phyloP scores from a whole-genome alignment of 2,113 vertebrate species.

The Ascaphus truei region DNA sequence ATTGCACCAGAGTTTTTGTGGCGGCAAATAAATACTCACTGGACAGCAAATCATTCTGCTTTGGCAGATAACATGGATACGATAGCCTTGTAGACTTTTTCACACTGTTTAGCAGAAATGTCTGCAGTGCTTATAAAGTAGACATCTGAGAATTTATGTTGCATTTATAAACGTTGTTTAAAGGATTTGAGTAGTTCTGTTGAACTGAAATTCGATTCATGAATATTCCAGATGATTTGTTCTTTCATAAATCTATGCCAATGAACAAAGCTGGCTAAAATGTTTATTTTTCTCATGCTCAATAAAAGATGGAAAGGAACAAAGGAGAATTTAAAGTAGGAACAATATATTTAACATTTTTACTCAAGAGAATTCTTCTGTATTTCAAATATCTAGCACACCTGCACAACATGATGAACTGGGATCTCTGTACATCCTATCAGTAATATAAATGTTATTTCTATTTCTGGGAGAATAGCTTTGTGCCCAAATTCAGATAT shows the following conservation, averaged over 20 bases:
- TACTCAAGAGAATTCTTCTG: slow-evolving; percentile 5
- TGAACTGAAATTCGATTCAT: no score
- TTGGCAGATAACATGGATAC: background rate
- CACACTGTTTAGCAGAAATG: no score
- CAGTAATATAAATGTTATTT: slow-evolving; percentile 31
- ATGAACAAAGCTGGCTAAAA: background rate
- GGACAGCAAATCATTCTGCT: background rate
- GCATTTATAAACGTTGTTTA: no score
- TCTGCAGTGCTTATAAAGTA: no score
- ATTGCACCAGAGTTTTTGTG: background rate
- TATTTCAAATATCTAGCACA: slow-evolving; percentile 7
- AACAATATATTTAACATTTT: slow-evolving; percentile 25
- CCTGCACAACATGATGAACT: slow-evolving; percentile 21
- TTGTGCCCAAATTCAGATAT: background rate
- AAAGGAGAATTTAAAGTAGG: background rate
- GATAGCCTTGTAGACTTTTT: no score
- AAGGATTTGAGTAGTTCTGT: no score
- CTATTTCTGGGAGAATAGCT: background rate
- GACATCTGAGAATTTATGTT: no score
- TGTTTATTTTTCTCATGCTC: background rate
- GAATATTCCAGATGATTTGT: background rate
- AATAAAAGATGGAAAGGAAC: background rate
- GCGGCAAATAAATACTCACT: slow-evolving; percentile 5
- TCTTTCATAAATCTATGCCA: background rate
- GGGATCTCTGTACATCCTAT: slow-evolving; percentile 5